Evolutionary conservation across 2,888 invertebrate species (phyloP), one percentile per base, ranked within the genome.

Genomic region (Andrena dorsata): DNA sequence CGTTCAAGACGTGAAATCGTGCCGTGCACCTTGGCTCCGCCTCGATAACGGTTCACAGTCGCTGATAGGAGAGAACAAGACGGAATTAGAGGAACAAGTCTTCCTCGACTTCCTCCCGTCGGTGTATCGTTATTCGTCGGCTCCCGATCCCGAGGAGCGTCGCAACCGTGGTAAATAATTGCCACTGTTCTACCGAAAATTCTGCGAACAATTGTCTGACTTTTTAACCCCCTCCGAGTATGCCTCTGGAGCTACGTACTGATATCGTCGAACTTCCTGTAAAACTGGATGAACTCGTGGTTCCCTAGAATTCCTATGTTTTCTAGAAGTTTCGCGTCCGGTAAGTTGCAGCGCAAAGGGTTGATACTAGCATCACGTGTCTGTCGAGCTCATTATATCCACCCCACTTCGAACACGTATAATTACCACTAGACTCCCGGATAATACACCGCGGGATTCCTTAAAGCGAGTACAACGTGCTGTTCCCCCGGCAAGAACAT

Each of bases 1-100:
- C 85, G 84, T 88, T 82, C 86, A 87, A 87, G 82, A 82, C 80
- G 84, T 86, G 86, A 90, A 88, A 89, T 88, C 83, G 84, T 71
- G 64, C 83, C 76, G 82, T 78, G 76, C 64, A 76, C 81, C 73
- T 81, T 77, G 51, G 23, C 72, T 58, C 66, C 30, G 47, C 58
- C 70, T 74, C 78, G 83, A 74, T 80, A 85, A 83, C 80, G 71
- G 66, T 77, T 80, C 82, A 2, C 51, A 70, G 51, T 51, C 49
- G 32, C 32, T 32, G 53, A 69, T 68, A 47, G 5, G 58, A 68
- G 58, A 61, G 26, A 69, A 58, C 35, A 53, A 10, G 28, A 58
- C 32, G 72, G 47, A 61, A 73, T 72, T 56, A 79, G 66, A 64
- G 58, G 65, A 65, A 66, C 63, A 71, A 41, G 32, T n/a, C 10